Percentiles rank a stretch among this genome's conserved stretches.
Conservation (phyloP, 1,140 invertebrate genomes). For the Chymomyza costata region DNA sequence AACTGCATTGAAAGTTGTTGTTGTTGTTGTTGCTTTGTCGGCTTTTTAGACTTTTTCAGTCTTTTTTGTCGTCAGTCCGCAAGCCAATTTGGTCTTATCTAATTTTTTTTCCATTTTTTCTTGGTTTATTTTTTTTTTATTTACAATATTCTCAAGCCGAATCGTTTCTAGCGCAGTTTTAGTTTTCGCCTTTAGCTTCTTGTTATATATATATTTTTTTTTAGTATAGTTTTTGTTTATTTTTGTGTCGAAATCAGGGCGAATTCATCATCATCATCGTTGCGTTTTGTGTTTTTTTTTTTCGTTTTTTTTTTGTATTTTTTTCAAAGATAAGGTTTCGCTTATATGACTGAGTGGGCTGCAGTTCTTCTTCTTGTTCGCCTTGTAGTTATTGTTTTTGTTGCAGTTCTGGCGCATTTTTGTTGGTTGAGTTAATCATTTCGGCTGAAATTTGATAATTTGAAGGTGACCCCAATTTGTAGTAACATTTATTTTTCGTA, state of each 20-base stretch:
- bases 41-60: slow-evolving; percentile 30
- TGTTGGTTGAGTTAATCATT: slow-evolving; percentile 70
- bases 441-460: slow-evolving; percentile 71
- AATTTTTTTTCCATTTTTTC: slow-evolving; percentile 52
- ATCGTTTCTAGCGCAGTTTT: slow-evolving; percentile 13
- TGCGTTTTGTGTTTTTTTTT: slow-evolving; percentile 34
- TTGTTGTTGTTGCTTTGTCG: slow-evolving; percentile 47
- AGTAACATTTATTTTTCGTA: slow-evolving; percentile 29
- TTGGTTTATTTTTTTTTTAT: slow-evolving; percentile 23
- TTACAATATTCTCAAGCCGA: slow-evolving; percentile 17
- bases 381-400: neutral
- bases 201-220: slow-evolving; percentile 21
- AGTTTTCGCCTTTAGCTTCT: neutral
- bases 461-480: slow-evolving; percentile 65
- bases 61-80: neutral
- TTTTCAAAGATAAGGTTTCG: slow-evolving; percentile 65
- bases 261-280: slow-evolving; percentile 69
- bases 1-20: slow-evolving; percentile 54
- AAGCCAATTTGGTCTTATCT: slow-evolving; percentile 71
- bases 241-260: slow-evolving; percentile 72
- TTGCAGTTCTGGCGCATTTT: slow-evolving; percentile 20
- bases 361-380: slow-evolving; percentile 7
- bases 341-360: slow-evolving; percentile 36
- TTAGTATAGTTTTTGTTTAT: slow-evolving; percentile 48
- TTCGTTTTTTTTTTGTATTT: slow-evolving; percentile 33